These are phyloP conservation scores for Tachystola acroxantha DNA, from an alignment of 2,888 invertebrate genomes.

Conservation along the genomic window DNA sequence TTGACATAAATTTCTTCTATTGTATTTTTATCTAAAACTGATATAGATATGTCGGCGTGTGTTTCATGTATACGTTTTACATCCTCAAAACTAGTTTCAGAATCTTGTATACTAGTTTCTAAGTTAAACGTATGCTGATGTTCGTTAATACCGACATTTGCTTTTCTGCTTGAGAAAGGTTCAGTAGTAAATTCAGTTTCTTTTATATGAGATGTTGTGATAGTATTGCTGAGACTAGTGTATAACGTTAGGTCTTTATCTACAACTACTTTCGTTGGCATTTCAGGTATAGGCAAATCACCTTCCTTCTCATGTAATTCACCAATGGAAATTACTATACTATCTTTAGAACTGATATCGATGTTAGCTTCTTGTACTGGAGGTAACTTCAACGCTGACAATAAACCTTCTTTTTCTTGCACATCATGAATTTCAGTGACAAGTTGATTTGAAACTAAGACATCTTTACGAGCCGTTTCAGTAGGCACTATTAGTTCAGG, in stretches of 20 bases:
- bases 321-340: slow-evolving; percentile 74
- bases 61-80: slow-evolving; percentile 52
- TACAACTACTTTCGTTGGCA: slow-evolving; percentile 45
- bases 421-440: slow-evolving; percentile 81
- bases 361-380: slow-evolving; percentile 79
- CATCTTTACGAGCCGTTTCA: slow-evolving; percentile 82
- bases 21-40: slow-evolving; percentile 77
- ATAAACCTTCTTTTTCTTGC: slow-evolving; percentile 83
- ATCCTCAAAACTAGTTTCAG: slow-evolving; percentile 71
- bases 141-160: slow-evolving; percentile 79
- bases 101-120: slow-evolving; percentile 79
- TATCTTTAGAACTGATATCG: slow-evolving; percentile 79
- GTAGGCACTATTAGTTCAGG: slow-evolving; percentile 89
- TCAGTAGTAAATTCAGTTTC: slow-evolving; percentile 76
- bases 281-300: slow-evolving; percentile 53
- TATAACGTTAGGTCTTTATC: slow-evolving; percentile 53
- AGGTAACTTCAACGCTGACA: slow-evolving; percentile 78
- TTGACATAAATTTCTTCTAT: slow-evolving; percentile 79
- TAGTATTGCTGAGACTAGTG: slow-evolving; percentile 77
- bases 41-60: slow-evolving; percentile 67
- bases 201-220: slow-evolving; percentile 82
- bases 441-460: slow-evolving; percentile 82
- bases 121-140: slow-evolving; percentile 79
- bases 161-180: slow-evolving; percentile 68
- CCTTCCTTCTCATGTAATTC: slow-evolving; percentile 83